phyloP scores from a whole-genome alignment of 2,797 vertebrate species.

The Pygocentrus nattereri region DNA sequence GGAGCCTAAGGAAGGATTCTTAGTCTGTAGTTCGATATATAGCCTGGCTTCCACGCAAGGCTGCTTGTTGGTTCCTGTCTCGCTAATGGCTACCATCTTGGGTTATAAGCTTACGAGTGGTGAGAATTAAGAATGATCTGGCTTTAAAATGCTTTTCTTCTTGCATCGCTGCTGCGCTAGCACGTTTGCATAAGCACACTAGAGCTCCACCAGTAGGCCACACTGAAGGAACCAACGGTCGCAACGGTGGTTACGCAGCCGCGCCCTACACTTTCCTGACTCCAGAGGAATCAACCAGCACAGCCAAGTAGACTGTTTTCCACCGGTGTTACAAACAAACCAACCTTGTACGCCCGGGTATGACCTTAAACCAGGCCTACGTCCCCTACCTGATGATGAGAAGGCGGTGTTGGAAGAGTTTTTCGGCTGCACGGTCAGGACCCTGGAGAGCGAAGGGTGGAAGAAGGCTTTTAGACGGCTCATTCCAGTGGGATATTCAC shows the following conservation, averaged over 20 bases:
- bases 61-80: background rate
- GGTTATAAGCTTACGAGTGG: background rate
- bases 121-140: background rate
- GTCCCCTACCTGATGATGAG: constrained; percentile 71
- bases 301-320: background rate
- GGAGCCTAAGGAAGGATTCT: background rate
- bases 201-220: constrained; percentile 32
- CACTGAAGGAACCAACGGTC: constrained; percentile 22
- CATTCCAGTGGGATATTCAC: constrained; percentile 68
- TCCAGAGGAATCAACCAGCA: background rate
- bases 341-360: background rate
- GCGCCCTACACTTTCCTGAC: constrained; percentile 68
- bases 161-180: background rate
- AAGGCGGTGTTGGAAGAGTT: background rate
- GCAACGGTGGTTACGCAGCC: constrained; percentile 61
- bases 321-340: background rate
- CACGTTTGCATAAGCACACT: constrained; percentile 26
- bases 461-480: constrained; percentile 78
- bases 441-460: constrained; percentile 83
- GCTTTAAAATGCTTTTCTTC: background rate
- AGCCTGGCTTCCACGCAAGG: background rate
- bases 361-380: constrained; percentile 47
- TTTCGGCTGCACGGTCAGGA: constrained; percentile 65
- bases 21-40: constrained; percentile 3
- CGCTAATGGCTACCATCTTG: too few species aligned